Evolutionary conservation across 64 coral and sea anemone species (phyloP).

Genomic region (Montipora sp.): DNA sequence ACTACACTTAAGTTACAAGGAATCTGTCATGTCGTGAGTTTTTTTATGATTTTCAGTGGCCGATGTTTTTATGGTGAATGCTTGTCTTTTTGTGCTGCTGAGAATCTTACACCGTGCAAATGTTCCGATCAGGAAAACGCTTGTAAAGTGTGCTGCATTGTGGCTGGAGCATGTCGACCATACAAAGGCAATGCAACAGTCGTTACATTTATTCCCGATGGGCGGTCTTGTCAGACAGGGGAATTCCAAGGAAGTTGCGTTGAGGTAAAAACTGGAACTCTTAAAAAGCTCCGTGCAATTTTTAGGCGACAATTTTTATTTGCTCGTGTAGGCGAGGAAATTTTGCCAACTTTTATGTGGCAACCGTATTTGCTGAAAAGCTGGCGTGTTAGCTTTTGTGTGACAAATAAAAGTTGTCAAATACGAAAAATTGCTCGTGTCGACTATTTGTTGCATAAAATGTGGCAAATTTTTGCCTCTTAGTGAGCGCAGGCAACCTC

Average conservation of each 20-base stretch:
- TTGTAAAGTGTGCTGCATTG: constrained; percentile 89
- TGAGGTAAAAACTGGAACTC: background rate
- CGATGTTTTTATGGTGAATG: constrained; percentile 77
- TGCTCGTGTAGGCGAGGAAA: too few relatives aligned
- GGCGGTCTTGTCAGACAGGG: constrained; percentile 48
- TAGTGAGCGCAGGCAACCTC: too few relatives aligned
- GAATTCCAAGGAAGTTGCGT: background rate
- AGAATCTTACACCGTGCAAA: constrained; percentile 68
- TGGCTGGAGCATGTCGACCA: constrained; percentile 29
- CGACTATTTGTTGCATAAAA: too few relatives aligned
- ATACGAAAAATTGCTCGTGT: too few relatives aligned
- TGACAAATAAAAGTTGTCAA: too few relatives aligned
- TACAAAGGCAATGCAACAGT: constrained; percentile 12
- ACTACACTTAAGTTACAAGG: too few relatives aligned
- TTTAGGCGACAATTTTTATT: too few relatives aligned
- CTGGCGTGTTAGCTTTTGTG: too few relatives aligned
- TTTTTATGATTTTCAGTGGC: constrained; percentile 55
- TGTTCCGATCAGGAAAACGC: constrained; percentile 59
- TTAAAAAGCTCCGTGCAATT: background rate
- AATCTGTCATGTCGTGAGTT: too few relatives aligned
- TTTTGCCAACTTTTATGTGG: too few relatives aligned
- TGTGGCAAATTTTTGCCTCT: too few relatives aligned
- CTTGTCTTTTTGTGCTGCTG: constrained; percentile 66
- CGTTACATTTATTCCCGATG: constrained; percentile 22
- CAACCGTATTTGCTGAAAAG: too few relatives aligned